phyloP scores from a whole-genome alignment of 2,113 vertebrate genomes.

The Erpornis zantholeuca region DNA sequence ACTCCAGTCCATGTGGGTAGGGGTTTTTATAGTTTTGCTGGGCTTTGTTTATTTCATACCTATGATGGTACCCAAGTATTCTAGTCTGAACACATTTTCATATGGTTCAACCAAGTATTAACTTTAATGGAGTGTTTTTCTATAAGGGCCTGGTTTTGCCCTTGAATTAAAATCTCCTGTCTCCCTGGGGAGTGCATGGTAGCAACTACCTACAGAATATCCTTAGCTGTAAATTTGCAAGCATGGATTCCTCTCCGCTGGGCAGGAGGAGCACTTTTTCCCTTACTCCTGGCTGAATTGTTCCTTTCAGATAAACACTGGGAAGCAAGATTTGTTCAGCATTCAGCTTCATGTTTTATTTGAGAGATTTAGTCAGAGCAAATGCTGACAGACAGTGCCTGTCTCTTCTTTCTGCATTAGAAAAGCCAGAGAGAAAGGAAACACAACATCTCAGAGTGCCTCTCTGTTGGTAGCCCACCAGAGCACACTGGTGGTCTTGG shows the following conservation, averaged over 20 bases:
- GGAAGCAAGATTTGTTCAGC: background rate
- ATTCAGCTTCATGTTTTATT: background rate
- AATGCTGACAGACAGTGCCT: background rate
- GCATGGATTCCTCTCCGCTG: background rate
- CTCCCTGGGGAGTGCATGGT: background rate
- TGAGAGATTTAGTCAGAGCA: background rate
- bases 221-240: background rate
- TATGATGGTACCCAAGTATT: background rate
- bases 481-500: background rate
- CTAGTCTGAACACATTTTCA: background rate
- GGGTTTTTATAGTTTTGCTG: background rate
- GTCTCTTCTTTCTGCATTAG: background rate
- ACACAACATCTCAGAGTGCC: rapidly evolving
- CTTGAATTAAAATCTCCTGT: background rate
- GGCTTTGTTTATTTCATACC: background rate
- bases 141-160: background rate
- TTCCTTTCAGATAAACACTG: background rate
- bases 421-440: background rate
- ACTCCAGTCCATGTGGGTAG: rapidly evolving
- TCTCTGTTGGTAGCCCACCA: background rate
- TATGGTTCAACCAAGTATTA: background rate
- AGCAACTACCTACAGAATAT: background rate
- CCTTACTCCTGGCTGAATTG: background rate
- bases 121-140: background rate
- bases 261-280: background rate